Percentiles rank a stretch among this genome's conserved stretches.
These are phyloP conservation scores for Motacilla alba DNA, from an alignment of 2,113 vertebrate genomes.

Conservation along the genomic window DNA sequence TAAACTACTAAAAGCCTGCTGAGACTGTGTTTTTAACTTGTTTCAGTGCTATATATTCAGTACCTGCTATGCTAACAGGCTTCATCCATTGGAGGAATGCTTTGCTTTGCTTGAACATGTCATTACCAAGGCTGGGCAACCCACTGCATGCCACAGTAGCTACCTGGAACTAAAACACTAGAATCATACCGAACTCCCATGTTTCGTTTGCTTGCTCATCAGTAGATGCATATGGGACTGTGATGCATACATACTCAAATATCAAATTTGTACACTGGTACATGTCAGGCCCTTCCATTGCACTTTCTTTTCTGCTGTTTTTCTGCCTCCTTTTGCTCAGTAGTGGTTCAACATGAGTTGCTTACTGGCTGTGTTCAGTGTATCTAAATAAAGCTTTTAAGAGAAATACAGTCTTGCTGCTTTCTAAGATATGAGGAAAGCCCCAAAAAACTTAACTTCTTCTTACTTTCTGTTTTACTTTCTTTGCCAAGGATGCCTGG, in stretches of 20 bases:
- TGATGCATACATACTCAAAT: background rate
- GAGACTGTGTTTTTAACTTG: background rate
- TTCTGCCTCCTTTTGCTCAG: background rate
- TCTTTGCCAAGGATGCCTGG: background rate
- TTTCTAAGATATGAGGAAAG: background rate
- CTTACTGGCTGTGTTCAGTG: background rate
- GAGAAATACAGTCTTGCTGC: background rate
- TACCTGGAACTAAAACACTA: background rate
- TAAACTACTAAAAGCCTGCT: background rate
- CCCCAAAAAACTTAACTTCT: background rate
- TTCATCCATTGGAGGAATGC: background rate
- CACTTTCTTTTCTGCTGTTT: background rate
- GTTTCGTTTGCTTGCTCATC: background rate
- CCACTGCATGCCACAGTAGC: background rate
- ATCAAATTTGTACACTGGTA: background rate
- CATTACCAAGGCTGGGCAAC: background rate
- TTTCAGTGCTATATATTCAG: background rate
- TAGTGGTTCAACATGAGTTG: rapidly evolving
- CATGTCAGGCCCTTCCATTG: background rate
- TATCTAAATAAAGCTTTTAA: background rate
- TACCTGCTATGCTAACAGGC: background rate
- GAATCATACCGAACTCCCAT: background rate
- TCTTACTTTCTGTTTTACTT: background rate
- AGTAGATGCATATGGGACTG: background rate
- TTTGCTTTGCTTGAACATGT: background rate